Base-by-base conservation (phyloP, 2,888 invertebrate genomes). In the Alsophila aescularia region DNA sequence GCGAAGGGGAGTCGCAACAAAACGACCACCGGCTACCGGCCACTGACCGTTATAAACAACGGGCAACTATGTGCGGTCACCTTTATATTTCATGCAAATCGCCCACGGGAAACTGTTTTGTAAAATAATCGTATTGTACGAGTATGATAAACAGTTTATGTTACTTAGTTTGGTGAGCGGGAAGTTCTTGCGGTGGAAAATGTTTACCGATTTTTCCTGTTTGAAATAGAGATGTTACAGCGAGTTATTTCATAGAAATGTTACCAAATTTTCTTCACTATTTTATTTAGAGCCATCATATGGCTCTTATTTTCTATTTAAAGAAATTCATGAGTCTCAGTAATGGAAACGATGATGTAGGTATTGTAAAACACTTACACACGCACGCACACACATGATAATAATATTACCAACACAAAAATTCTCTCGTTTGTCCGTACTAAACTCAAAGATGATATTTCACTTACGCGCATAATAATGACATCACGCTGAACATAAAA, bases 11-110 rank as follows among this genome's bases (percentile, higher is more conserved):
- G 75, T 68, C 67, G 62, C 72, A 75, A 82, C 81, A 80, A 77
- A 81, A 81, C 77, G 72, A 75, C 72, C 76, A 65, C 75, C 74
- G 39, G n/a, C n/a, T n/a, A 29, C 49, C 54, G 44, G 31, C 69
- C 73, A 69, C 78, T 87, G 89, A 89, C 90, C 90, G 90, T 85
- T 73, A 87, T 90, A 90, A 90, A 90, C 90, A 89, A 88, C 74
- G 72, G 73, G 68, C 72, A 87, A 88, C 88, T 90, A 87, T 90
- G 86, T 80, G 87, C 83, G 87, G 87, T 81, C 84, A 87, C 90
- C 90, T 90, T 91, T 90, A 90, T 90, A 90, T 90, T 87, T 90
- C 88, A 90, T 90, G 90, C 87, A 90, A 90, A 90, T 90, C 81
- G 64, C 58, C 69, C 60, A 64, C 60, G 70, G 70, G 70, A 72